Percentiles rank a stretch among this genome's conserved stretches.
These are phyloP conservation scores for Caenorhabditis doughertyi DNA, from an alignment of 2,888 invertebrate genomes.

Conservation along the genomic window DNA sequence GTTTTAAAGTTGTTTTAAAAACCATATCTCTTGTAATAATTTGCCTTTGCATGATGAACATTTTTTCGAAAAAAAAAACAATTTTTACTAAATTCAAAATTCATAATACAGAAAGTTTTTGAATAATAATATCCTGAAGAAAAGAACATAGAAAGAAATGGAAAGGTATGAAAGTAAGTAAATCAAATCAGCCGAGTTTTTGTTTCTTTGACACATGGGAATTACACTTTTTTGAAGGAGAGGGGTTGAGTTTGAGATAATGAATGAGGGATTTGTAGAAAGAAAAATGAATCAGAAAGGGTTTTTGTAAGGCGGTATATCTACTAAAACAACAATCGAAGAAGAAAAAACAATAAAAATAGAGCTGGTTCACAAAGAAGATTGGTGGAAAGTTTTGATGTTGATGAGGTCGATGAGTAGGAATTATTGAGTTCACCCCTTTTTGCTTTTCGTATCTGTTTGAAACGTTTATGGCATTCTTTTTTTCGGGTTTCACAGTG, in stretches of 20 bases:
- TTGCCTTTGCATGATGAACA: conserved; percentile 3
- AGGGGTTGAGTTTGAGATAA: neutral
- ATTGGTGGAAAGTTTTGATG: neutral
- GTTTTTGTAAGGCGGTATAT: conserved; percentile 11
- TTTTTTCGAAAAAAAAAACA: neutral
- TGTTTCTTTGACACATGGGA: conserved; percentile 34
- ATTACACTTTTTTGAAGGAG: conserved; percentile 22
- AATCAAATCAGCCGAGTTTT: conserved; percentile 38
- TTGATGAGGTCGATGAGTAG: conserved; percentile 1
- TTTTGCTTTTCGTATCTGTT: conserved; percentile 25
- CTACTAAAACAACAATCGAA: conserved; percentile 41
- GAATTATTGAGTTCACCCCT: neutral
- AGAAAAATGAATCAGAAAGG: neutral
- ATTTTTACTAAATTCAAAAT: neutral
- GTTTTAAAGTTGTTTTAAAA: neutral
- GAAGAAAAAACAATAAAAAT: conserved; percentile 32
- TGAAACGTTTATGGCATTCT: conserved; percentile 52
- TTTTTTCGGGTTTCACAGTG: conserved; percentile 74
- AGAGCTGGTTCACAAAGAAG: conserved; percentile 1
- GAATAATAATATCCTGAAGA: neutral
- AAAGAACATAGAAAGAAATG: conserved; percentile 15
- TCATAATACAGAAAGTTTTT: neutral
- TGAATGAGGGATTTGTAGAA: neutral
- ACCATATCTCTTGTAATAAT: neutral
- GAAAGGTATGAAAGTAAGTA: conserved; percentile 29